Base-by-base conservation (phyloP, 1,140 invertebrate species). In the Drosophila ohnishii region DNA sequence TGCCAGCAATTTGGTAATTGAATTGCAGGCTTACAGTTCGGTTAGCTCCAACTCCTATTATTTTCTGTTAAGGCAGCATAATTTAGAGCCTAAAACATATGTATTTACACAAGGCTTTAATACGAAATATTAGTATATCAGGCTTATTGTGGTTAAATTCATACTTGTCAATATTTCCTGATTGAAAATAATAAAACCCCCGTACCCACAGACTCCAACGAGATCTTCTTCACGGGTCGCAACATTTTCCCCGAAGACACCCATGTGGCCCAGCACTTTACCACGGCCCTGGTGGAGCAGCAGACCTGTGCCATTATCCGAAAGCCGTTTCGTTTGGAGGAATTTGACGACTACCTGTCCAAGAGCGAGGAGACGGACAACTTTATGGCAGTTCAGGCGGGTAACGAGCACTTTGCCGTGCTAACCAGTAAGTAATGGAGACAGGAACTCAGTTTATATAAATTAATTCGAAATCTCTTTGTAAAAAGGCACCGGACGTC, bases 201-300 rank as follows among this genome's bases (percentile, higher is more conserved):
- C 22, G 28, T 14, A 6, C 14, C 0, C 19, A 14, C 47, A 92
- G 91, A 90, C 56, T 92, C 91, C 48, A 91, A 90, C 62, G 90
- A 92, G 63, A 61, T 92, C 16, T 92, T 91, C 65, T 92, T 90
- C 39, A 90, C 80, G 55, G 91, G 91, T 9, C 88, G 85, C 34
- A 91, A 90, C 48, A 87, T 92, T 35, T 92, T 91, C 45, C 80
- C 86, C 25, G 16, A 57, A 28, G 87, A 83, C 16, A 79, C 80
- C 10, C 80, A 84, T 45, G 90, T 90, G 61, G 74, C 87, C 1
- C 81, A 83, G 47, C 88, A 91, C 45, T 91, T 91, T 14, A 89
- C 76, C 7, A 69, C 50, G 13, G 77, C 83, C 2, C 48, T 72
- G 32, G 87, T 90, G 47, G 87, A 82, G 16, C 71, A 78, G 35